These are phyloP conservation scores for Helicolenus hilgendorfi DNA, from an alignment of 2,797 vertebrate species.

Conservation along the genomic window DNA sequence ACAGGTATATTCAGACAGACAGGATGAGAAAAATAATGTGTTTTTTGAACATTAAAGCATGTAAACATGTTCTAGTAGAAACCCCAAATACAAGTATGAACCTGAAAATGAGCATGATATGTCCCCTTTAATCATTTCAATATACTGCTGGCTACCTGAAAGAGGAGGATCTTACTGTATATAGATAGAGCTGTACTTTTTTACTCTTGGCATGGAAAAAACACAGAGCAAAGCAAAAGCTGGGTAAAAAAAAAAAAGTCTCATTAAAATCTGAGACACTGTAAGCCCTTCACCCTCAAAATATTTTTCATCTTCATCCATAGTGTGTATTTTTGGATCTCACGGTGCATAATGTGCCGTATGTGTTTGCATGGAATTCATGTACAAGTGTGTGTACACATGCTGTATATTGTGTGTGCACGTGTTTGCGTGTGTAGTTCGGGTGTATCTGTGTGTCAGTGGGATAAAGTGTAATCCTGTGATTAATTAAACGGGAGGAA, in stretches of 20 bases:
- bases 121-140: background rate
- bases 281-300: background rate
- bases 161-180: background rate
- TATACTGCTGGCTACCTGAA: background rate
- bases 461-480: slow-evolving; percentile 72
- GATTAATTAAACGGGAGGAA: slow-evolving; percentile 81
- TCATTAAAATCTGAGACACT: slow-evolving; percentile 1
- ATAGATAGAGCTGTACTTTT: background rate
- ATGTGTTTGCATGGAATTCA: background rate
- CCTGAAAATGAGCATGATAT: too few species aligned
- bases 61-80: too few species aligned
- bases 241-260: background rate
- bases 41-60: too few species aligned
- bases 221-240: background rate
- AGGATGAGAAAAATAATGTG: too few species aligned
- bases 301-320: background rate
- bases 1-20: too few species aligned
- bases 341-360: background rate
- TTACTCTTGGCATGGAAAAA: background rate
- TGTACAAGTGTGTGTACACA: background rate
- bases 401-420: background rate
- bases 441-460: slow-evolving; percentile 59
- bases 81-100: too few species aligned
- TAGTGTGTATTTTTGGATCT: background rate
- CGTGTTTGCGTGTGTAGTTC: slow-evolving; percentile 21